These are phyloP conservation scores for Girardia tigrina DNA, from an alignment of 2,888 invertebrate species.

Conservation along the genomic window DNA sequence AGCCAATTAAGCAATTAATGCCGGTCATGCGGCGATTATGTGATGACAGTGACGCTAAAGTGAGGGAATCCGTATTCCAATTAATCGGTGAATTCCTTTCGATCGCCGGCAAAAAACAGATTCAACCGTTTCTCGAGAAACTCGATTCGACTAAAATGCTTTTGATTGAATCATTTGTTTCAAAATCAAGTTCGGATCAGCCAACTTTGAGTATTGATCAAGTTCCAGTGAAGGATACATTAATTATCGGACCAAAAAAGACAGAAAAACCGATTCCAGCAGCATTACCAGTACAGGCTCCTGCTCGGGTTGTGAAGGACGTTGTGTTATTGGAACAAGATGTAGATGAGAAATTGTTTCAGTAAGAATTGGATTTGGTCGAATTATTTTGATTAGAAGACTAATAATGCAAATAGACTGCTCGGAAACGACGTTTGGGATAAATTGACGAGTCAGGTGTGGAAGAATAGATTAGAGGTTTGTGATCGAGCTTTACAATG, in stretches of 20 bases:
- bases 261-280: background rate
- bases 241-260: no score
- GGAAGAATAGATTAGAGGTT: background rate
- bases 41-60: slow-evolving; percentile 63
- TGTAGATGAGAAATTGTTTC: background rate
- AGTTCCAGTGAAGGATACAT: background rate
- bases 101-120: slow-evolving; percentile 81
- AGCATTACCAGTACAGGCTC: no score
- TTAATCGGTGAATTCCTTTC: slow-evolving; percentile 85
- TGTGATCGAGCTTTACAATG: background rate
- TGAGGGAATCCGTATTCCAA: slow-evolving; percentile 78
- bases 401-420: no score
- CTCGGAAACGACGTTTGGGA: background rate
- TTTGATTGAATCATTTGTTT: background rate
- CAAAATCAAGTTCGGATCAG: background rate
- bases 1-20: slow-evolving; percentile 70
- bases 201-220: background rate
- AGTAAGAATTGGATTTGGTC: background rate
- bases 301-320: background rate
- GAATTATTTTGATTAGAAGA: no score
- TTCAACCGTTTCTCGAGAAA: slow-evolving; percentile 71
- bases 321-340: background rate
- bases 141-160: slow-evolving; percentile 58
- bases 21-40: slow-evolving; percentile 61
- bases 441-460: background rate